Evolutionary conservation across 2,888 invertebrate genomes (phyloP).

Genomic region (Geophilus truncorum): DNA sequence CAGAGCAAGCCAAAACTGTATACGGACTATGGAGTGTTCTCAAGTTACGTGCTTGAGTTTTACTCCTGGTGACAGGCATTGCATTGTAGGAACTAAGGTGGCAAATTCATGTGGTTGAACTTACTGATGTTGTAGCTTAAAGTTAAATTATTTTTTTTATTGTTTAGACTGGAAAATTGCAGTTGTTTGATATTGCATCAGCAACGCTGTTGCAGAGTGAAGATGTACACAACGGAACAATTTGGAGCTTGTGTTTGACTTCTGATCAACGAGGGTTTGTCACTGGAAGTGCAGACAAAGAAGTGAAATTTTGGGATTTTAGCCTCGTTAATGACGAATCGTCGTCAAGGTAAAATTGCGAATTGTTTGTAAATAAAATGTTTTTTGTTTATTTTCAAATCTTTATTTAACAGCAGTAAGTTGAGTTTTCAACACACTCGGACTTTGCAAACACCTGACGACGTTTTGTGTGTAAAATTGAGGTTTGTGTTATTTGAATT

Average conservation of each 20-base stretch:
- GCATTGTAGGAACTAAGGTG: slow-evolving; percentile 76
- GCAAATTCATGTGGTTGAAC: background rate
- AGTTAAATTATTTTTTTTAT: background rate
- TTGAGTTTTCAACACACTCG: slow-evolving; percentile 62
- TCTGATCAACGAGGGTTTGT: slow-evolving; percentile 78
- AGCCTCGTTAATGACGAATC: slow-evolving; percentile 65
- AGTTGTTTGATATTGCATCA: slow-evolving; percentile 77
- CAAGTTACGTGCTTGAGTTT: slow-evolving; percentile 71
- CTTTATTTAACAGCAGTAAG: slow-evolving; percentile 43
- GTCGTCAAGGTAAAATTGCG: background rate
- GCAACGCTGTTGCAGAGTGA: slow-evolving; percentile 75
- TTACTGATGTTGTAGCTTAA: background rate
- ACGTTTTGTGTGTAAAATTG: slow-evolving; percentile 70
- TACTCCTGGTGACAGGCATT: slow-evolving; percentile 85
- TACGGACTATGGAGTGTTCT: slow-evolving; percentile 63
- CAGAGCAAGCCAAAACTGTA: slow-evolving; percentile 50
- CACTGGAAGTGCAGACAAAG: slow-evolving; percentile 81
- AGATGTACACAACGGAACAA: slow-evolving; percentile 70
- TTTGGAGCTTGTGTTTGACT: slow-evolving; percentile 70
- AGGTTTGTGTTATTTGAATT: slow-evolving; percentile 43
- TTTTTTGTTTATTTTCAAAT: no score
- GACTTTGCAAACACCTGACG: slow-evolving; percentile 81
- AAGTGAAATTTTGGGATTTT: slow-evolving; percentile 91
- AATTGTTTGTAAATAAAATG: background rate
- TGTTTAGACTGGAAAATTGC: slow-evolving; percentile 61